Evolutionary conservation across 1,140 invertebrate species (phyloP), one percentile per base, ranked within the genome.

Genomic region (Pteromalus puparum): DNA sequence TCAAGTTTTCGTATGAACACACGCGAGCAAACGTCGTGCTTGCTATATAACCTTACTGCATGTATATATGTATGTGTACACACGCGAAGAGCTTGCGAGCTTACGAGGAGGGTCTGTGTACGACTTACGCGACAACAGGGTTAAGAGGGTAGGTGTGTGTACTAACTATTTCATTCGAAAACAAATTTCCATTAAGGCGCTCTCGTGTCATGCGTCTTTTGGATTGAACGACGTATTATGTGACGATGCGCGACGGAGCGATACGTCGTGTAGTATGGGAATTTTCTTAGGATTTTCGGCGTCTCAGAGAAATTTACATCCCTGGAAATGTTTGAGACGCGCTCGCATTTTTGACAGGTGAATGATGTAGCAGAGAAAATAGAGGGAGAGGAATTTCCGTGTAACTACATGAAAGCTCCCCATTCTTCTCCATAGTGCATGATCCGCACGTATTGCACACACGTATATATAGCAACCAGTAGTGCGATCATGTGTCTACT

Each of bases 181-280:
- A 79, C 77, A 79, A 79, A 42, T 79, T 79, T n/a, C 77, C 61
- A 79, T 79, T n/a, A 42, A 42, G 6, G 26, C 26, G 46, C 46
- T 48, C 46, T 48, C 15, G n/a, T n/a, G n/a, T 48, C 46, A 18
- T 4, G n/a, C 38, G 18, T 42, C 38, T 42, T 34, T 24, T 46
- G 38, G 7, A 24, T n/a, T 5, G 3, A 12, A 28, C 12, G 6
- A 13, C 3, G n/a, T 76, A 26, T 53, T 26, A 26, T 53, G 9
- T 4, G 21, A 4, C 42, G 13, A n/a, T n/a, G n/a, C n/a, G n/a
- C 2, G n/a, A 15, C 21, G 6, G 75, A 77, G 30, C 10, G 38
- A 34, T 15, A 68, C 28, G 15, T 30, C 28, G 42, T 76, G 28
- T 12, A 5, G 48, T 53, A 53, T 5, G 13, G 18, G 18, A 10